Evolutionary conservation across 2,113 vertebrate species (phyloP), one percentile per base, ranked within the genome.

Genomic region (Pachypanchax playfairii): DNA sequence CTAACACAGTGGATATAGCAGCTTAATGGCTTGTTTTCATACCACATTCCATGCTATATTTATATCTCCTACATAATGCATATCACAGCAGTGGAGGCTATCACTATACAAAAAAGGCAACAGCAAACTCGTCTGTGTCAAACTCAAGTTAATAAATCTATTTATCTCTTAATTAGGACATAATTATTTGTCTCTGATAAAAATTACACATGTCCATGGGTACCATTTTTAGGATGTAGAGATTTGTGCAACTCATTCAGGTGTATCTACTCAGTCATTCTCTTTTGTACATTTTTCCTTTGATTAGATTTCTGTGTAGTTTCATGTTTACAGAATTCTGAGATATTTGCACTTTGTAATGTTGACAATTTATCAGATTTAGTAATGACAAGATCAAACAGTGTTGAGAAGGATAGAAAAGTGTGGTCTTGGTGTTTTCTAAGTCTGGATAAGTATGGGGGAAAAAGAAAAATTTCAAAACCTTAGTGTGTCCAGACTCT

Each of bases 121-220:
- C 50, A 38, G 39, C 53, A 35, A 35, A 50, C 12, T 22, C 38
- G 46, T 66, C 42, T 59, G 5, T 47, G 43, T 49, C 6, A 3
- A 53, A 53, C 48, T 41, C 35, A 50, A 64, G 62, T 49, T 36
- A 72, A 80, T 75, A 75, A 82, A 59, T 81, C 60, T 50, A 28
- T 6, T 21, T 41, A 50, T 64, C 33, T 54, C 38, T 65, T 22
- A 70, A 79, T 75, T 80, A 83, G 70, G 29, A 64, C 20, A 24
- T 61, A 74, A 80, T 77, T 80, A 82, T 80, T 58, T 58, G 44
- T 18, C 39, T 50, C 55, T 31, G 21, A 39, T 50, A 28, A 50
- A 48, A 70, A 21, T 59, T 41, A 24, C 56, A 54, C 48, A 33
- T 41, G 39, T 10, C 33, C 9, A n/a, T n/a, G n/a, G n/a, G n/a